Evolutionary conservation across 2,888 invertebrate species (phyloP), one percentile per base, ranked within the genome.

Genomic region (Cheilosia scutellata): DNA sequence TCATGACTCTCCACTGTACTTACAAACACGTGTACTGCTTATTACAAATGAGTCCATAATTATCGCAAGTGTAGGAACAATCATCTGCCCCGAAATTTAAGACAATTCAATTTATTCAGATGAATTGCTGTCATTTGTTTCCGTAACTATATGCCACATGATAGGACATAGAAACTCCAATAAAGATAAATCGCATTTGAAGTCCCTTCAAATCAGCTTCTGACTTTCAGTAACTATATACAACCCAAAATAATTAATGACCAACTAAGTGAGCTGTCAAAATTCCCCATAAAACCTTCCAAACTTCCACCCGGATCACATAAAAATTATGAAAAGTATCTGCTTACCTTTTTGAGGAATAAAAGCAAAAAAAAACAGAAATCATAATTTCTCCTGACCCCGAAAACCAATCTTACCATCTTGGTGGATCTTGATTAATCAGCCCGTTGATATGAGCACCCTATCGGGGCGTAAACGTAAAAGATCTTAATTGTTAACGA

Each of bases 401-500:
- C 82, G 29, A 77, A 71, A 71, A 51, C 11, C 9, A 42, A 70
- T 42, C 60, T 57, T 29, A 20, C 29, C 49, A 71, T 65, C 76
- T 44, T 51, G 55, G 55, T 66, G 33, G 47, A 58, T 71, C 40
- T 58, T 71, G 65, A 82, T 77, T 82, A 76, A 77, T 82, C 71
- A 76, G 60, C 58, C 29, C 71, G 51, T 57, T 76, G 49, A 76
- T 63, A 76, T 65, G 65, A 37, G 16, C 13, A 63, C 55, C 31
- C 20, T 68, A 53, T 82, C 44, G 37, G 42, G 68, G 82, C 75
- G 75, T 66, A 57, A 75, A 51, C 60, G 20, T 29, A 37, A 57
- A 75, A 47, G 62, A 77, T 65, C 65, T 71, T 82, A 77, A 82
- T 82, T 82, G 65, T 66, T 65, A 82, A 82, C 76, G 76, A 40